Evolutionary conservation across 2,113 vertebrate genomes (phyloP).

Genomic region (Brachypodius melanocephalos): DNA sequence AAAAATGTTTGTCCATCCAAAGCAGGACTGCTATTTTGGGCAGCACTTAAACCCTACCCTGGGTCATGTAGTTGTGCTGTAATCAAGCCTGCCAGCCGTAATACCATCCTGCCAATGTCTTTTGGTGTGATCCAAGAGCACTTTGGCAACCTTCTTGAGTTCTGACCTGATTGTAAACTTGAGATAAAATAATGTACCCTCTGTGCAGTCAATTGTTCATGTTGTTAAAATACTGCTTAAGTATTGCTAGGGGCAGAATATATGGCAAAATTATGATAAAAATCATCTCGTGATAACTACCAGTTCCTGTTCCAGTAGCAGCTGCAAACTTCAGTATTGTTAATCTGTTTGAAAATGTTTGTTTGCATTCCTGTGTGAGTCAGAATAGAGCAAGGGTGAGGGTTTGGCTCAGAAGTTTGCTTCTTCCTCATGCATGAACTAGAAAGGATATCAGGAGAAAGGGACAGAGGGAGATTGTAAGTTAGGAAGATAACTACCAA

Average conservation of each 20-base stretch:
- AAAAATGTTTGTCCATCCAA: background rate
- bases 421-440: background rate
- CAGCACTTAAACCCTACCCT: background rate
- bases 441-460: background rate
- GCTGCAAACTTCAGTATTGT: background rate
- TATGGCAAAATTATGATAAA: background rate
- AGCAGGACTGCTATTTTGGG: background rate
- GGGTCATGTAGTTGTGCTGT: background rate
- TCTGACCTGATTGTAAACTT: background rate
- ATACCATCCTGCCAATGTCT: background rate
- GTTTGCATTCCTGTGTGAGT: background rate
- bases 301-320: background rate
- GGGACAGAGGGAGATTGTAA: background rate
- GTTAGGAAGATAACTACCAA: background rate
- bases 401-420: background rate
- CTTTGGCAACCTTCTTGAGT: background rate
- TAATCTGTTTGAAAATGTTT: background rate
- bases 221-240: background rate
- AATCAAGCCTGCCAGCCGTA: background rate
- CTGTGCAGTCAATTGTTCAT: background rate
- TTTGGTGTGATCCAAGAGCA: background rate
- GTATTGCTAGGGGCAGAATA: background rate
- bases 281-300: background rate
- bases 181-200: background rate
- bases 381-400: background rate